Base-by-base conservation (phyloP, 2,888 invertebrate genomes). In the Shargacucullia verbasci region DNA sequence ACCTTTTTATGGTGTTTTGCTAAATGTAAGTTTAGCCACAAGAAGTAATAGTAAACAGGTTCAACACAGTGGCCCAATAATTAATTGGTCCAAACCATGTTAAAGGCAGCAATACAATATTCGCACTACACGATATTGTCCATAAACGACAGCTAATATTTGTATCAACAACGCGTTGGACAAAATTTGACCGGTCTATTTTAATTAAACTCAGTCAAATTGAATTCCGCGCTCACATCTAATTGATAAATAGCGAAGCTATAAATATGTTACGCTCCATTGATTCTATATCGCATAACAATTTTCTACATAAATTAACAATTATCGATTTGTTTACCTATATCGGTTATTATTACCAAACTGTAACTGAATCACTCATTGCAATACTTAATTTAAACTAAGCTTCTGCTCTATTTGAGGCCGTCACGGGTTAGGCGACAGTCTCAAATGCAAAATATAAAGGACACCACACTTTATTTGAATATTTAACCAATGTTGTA, bases 341-440 rank as follows among this genome's bases (percentile, higher is more conserved):
- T 31, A 45, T 34, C n/a, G 10, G 0, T 55, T 8, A 29, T 20
- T 7, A 58, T 59, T 62, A 67, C 62, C 60, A 65, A 76, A 73
- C 64, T 70, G 70, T 62, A 73, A 73, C 37, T 59, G 62, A 70
- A 66, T 76, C 74, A 66, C 74, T 46, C 11, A 40, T 31, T 39
- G 45, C 47, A 44, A 49, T n/a, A n/a, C n/a, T n/a, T n/a, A n/a
- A n/a, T 60, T 55, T 60, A 47, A 12, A 52, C 34, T 45, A 73
- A 67, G 41, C 59, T 45, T 41, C 12, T 54, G 46, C 48, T 27
- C 14, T 39, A 6, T 55, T 46, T 44, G 45, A 61, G 45, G 41
- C 54, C 11, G 43, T 58, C 45, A 20, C 52, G 41, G 27, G 29
- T 49, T 31, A 55, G 53, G 52, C 44, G 45, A 58, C 46, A 53